Conservation (phyloP, 2,888 invertebrate genomes). For the Eilema griseolum region DNA sequence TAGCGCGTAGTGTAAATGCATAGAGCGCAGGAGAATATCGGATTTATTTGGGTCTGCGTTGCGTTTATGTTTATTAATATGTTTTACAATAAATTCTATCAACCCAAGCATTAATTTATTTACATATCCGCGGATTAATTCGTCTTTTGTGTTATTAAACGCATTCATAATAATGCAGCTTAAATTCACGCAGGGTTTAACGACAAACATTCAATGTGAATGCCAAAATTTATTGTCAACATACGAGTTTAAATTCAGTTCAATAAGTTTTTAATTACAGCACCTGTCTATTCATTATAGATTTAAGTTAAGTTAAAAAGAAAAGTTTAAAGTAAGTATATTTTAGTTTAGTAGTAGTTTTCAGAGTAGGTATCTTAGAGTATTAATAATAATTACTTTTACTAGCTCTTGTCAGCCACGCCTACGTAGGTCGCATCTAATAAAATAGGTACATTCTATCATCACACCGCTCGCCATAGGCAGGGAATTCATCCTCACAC, state of each 20-base stretch:
- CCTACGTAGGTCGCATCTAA: background rate
- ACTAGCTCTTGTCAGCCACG: background rate
- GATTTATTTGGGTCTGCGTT: too few species aligned
- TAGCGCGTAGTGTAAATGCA: too few species aligned
- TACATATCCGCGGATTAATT: background rate
- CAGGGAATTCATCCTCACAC: too few species aligned
- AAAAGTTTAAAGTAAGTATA: background rate
- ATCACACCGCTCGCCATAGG: too few species aligned
- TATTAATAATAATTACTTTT: background rate
- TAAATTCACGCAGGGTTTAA: background rate
- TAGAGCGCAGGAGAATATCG: too few species aligned
- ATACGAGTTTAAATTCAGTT: slow-evolving; percentile 1
- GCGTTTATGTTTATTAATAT: too few species aligned
- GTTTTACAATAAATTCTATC: background rate
- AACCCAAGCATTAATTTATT: background rate
- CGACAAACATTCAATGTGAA: background rate
- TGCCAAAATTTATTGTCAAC: background rate
- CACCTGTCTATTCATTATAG: background rate
- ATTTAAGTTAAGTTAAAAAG: background rate
- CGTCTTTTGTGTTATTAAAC: background rate
- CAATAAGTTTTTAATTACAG: slow-evolving; percentile 2
- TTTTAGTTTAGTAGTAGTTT: background rate
- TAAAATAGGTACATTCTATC: too few species aligned
- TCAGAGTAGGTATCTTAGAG: too few species aligned
- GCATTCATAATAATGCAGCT: background rate